Evolutionary conservation across 2,113 vertebrate species (phyloP).

Genomic region (Cathartes aura): DNA sequence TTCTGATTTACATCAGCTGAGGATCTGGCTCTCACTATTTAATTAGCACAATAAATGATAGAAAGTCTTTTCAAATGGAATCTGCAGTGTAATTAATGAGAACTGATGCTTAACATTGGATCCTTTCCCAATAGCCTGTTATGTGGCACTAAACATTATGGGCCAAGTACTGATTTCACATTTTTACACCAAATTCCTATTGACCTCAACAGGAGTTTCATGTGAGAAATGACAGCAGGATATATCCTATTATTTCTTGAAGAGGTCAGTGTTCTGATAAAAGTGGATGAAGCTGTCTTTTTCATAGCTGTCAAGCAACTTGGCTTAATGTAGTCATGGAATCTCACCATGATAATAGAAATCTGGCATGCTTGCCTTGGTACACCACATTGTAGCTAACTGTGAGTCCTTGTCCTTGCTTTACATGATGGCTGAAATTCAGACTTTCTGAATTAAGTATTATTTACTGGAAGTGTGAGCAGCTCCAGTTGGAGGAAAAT

Average conservation of each 20-base stretch:
- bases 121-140: conserved; percentile 38
- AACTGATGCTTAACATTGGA: conserved; percentile 36
- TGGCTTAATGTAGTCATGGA: conserved; percentile 30
- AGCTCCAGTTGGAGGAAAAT: neutral
- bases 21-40: conserved; percentile 23
- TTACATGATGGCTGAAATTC: conserved; percentile 28
- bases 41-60: conserved; percentile 41
- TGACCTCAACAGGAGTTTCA: conserved; percentile 39
- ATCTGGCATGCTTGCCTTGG: conserved; percentile 13
- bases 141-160: conserved; percentile 14
- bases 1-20: conserved; percentile 29
- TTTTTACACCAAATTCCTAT: conserved; percentile 15
- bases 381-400: conserved; percentile 27
- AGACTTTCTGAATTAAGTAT: neutral
- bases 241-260: conserved; percentile 28
- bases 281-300: conserved; percentile 59
- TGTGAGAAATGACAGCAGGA: conserved; percentile 22
- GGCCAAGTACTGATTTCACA: conserved; percentile 44
- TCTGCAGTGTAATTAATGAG: conserved; percentile 55
- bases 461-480: neutral
- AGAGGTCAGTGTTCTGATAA: conserved; percentile 36
- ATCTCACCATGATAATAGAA: conserved; percentile 29
- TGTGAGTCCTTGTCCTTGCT: neutral
- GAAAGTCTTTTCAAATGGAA: conserved; percentile 55
- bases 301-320: conserved; percentile 54